Percentiles rank a stretch among this genome's conserved stretches.
Conservation (phyloP, 2,888 invertebrate genomes). For the Agrotis puta region DNA sequence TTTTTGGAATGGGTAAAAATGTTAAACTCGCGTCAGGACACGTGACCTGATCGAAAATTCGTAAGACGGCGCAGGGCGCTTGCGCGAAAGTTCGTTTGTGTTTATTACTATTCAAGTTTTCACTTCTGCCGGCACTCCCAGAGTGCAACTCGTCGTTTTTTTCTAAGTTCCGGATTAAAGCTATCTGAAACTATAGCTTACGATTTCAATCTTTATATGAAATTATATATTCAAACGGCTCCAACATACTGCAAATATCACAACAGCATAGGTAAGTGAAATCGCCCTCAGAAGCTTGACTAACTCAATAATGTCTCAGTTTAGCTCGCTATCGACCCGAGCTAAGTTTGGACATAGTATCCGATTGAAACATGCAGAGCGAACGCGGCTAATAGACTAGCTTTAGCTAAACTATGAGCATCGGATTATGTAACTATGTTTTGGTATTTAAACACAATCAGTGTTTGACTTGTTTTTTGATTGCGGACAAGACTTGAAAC, state of each 20-base stretch:
- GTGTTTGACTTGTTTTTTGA: not conserved
- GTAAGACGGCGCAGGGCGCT: too few relatives aligned
- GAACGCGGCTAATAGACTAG: slow-evolving; percentile 4
- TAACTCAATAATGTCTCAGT: not conserved
- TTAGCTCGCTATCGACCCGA: slow-evolving; percentile 35
- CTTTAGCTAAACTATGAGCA: slow-evolving; percentile 20
- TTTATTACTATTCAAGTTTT: too few relatives aligned
- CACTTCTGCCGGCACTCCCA: too few relatives aligned
- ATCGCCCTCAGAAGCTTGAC: not conserved
- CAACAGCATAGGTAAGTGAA: slow-evolving; percentile 8
- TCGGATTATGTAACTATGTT: slow-evolving; percentile 8
- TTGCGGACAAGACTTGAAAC: too few relatives aligned
- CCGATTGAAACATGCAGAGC: slow-evolving; percentile 11
- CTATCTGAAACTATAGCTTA: too few relatives aligned
- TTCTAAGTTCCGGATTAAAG: too few relatives aligned
- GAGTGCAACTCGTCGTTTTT: too few relatives aligned
- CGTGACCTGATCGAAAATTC: too few relatives aligned
- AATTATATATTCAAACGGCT: not conserved
- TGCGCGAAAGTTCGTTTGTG: too few relatives aligned
- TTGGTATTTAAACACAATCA: not conserved
- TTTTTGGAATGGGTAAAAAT: too few relatives aligned
- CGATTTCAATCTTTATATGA: not conserved
- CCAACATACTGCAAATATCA: too few relatives aligned
- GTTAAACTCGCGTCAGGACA: too few relatives aligned
- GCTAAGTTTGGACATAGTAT: slow-evolving; percentile 29